Percentiles rank a stretch among this genome's conserved stretches.
Conservation (phyloP, 2,113 vertebrate genomes). For the Chitala chitala region DNA sequence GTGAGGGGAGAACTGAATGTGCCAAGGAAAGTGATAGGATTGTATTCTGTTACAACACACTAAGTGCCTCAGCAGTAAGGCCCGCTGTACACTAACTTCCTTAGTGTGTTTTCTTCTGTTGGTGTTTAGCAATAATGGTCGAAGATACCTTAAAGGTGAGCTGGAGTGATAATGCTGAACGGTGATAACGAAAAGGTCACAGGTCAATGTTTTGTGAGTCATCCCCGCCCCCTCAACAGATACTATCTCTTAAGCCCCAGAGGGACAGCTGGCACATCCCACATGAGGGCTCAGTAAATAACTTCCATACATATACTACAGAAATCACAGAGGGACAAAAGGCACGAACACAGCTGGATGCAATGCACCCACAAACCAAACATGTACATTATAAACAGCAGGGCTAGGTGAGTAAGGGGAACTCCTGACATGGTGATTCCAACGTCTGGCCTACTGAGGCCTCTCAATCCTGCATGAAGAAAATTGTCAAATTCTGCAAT, state of each 20-base stretch:
- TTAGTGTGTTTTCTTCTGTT: background rate
- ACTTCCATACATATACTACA: background rate
- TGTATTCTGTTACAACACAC: background rate
- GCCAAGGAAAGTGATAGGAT: background rate
- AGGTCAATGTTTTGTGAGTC: background rate
- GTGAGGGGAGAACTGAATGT: background rate
- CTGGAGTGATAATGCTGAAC: too few relatives aligned
- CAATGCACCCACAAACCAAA: too few relatives aligned
- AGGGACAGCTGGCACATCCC: background rate
- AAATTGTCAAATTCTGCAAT: too few relatives aligned
- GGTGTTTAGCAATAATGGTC: background rate
- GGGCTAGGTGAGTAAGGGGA: too few relatives aligned
- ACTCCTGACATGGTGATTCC: too few relatives aligned
- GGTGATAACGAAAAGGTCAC: background rate
- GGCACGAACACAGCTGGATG: too few relatives aligned
- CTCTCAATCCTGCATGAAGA: too few relatives aligned
- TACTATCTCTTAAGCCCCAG: too few relatives aligned
- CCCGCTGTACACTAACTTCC: background rate
- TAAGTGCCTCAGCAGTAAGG: background rate
- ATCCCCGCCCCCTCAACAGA: background rate
- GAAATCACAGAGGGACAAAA: background rate
- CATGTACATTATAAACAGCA: too few relatives aligned
- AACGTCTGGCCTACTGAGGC: too few relatives aligned
- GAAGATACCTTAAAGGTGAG: too few relatives aligned
- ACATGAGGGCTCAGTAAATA: background rate